These are phyloP conservation scores for Lerema accius DNA, from an alignment of 1,140 invertebrate genomes.

Conservation along the genomic window DNA sequence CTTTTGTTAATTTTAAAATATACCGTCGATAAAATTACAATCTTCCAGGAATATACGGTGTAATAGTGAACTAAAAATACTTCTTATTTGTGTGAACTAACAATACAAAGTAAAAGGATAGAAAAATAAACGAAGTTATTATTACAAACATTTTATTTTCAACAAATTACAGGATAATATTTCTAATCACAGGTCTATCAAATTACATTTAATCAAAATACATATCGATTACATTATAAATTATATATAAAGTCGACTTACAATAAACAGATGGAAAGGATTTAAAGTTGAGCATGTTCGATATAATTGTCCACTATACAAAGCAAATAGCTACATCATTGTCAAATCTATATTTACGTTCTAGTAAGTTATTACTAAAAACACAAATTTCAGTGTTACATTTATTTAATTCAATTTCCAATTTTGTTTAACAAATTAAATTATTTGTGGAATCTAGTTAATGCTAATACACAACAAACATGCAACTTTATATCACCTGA, in stretches of 20 bases:
- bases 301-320: constrained; percentile 14
- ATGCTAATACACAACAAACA: background rate
- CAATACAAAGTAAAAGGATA: too few relatives aligned
- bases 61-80: too few relatives aligned
- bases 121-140: constrained; percentile 39
- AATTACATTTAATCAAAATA: constrained; percentile 56
- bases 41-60: too few relatives aligned
- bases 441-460: too few relatives aligned
- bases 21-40: too few relatives aligned
- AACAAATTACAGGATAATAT: constrained; percentile 57
- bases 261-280: constrained; percentile 33
- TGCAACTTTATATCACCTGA: constrained; percentile 12
- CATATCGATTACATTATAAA: constrained; percentile 39
- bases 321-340: background rate
- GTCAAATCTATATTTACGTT: too few relatives aligned
- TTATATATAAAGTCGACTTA: constrained; percentile 36
- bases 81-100: too few relatives aligned
- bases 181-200: constrained; percentile 64
- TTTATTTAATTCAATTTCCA: too few relatives aligned
- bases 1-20: too few relatives aligned
- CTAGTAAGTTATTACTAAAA: too few relatives aligned
- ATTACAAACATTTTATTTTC: constrained; percentile 56
- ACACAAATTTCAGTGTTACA: too few relatives aligned
- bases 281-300: constrained; percentile 33
- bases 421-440: too few relatives aligned